Evolutionary conservation across 2,888 invertebrate genomes (phyloP).

Genomic region (Drosophila sordidula): DNA sequence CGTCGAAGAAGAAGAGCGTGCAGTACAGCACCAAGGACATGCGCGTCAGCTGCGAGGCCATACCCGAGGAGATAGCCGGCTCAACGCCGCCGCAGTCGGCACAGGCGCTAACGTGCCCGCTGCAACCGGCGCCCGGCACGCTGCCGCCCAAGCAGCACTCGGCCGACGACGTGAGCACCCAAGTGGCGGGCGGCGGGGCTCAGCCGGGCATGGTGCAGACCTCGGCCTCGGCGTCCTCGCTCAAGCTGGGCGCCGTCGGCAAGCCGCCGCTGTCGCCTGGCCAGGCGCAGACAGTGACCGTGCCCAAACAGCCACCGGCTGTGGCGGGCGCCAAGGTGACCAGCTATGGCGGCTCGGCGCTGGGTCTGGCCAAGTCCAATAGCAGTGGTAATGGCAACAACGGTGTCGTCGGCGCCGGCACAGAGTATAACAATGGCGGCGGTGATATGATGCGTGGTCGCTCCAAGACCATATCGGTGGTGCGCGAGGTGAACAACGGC

Average conservation of each 20-base stretch:
- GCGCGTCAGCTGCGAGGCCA: conserved; percentile 95
- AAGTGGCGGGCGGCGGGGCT: conserved; percentile 28
- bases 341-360: conserved; percentile 49
- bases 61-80: conserved; percentile 94
- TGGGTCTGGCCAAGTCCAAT: conserved; percentile 76
- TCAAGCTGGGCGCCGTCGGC: conserved; percentile 81
- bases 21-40: conserved; percentile 89
- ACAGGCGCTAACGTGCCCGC: conserved; percentile 78
- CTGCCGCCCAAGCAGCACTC: conserved; percentile 84
- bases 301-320: conserved; percentile 64
- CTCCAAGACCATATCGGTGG: conserved; percentile 94
- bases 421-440: conserved; percentile 86
- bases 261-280: conserved; percentile 89
- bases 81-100: conserved; percentile 89
- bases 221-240: conserved; percentile 78
- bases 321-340: conserved; percentile 42
- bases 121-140: conserved; percentile 53
- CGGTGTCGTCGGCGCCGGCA: conserved; percentile 51
- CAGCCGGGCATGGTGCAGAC: conserved; percentile 73
- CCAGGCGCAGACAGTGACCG: conserved; percentile 40
- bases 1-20: conserved; percentile 86
- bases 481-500: conserved; percentile 83
- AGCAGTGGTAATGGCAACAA: conserved; percentile 71
- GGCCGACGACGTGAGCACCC: conserved; percentile 83
- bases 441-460: conserved; percentile 85